Evolutionary conservation across 37 sponge, comb jelly and placozoan species (phyloP).

Genomic region (Diacarnus erythraeanus): DNA sequence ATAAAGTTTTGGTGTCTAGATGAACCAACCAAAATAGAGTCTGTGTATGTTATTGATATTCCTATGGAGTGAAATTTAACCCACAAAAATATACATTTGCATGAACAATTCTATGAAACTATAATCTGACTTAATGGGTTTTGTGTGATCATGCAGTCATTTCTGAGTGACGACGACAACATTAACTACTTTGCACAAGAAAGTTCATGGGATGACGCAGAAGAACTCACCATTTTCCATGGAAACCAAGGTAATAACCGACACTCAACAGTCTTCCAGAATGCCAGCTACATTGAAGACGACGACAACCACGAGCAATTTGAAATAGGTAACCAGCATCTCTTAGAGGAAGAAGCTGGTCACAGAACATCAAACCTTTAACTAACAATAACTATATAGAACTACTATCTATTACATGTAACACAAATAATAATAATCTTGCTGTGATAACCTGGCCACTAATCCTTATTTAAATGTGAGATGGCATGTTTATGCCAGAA

Average conservation of each 20-base stretch:
- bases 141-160: constrained; percentile 1
- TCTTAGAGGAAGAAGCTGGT: background rate
- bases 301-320: constrained; percentile 2
- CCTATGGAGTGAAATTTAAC: too few relatives aligned
- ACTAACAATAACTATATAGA: background rate
- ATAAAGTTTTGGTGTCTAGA: too few relatives aligned
- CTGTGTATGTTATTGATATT: too few relatives aligned
- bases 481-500: too few relatives aligned
- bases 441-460: too few relatives aligned
- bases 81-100: background rate
- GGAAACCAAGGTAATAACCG: background rate
- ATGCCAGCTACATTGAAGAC: background rate
- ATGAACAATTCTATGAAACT: background rate
- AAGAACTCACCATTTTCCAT: constrained; percentile 10
- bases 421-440: too few relatives aligned
- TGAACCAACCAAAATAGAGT: too few relatives aligned
- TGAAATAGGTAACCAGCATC: background rate
- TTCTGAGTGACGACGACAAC: constrained; percentile 4
- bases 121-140: background rate
- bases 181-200: background rate
- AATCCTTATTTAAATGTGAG: too few relatives aligned
- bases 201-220: constrained; percentile 18
- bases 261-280: background rate
- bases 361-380: background rate
- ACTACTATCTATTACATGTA: too few relatives aligned